phyloP scores from a whole-genome alignment of 2,888 invertebrate genomes.

The Rotaria socialis region DNA sequence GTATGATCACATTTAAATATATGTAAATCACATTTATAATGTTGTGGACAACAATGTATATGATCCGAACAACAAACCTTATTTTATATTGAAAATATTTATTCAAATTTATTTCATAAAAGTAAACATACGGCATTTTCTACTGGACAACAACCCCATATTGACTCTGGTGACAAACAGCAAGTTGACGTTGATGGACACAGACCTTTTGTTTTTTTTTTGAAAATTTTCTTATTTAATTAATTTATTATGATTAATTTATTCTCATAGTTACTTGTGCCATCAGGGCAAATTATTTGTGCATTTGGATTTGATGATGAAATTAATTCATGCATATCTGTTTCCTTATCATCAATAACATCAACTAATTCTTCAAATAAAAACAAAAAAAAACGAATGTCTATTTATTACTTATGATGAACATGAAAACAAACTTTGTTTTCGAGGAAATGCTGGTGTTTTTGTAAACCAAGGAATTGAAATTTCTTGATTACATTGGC shows the following conservation, averaged over 20 bases:
- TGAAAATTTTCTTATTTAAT: no score
- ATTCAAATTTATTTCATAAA: not conserved
- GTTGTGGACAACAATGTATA: constrained; percentile 6
- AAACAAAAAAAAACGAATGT: not conserved
- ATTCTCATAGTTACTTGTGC: not conserved
- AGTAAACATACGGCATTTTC: constrained; percentile 6
- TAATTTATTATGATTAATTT: not conserved
- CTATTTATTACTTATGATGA: not conserved
- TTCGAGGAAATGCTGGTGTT: not conserved
- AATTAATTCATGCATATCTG: not conserved
- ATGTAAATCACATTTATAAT: constrained; percentile 34
- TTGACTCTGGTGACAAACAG: not conserved
- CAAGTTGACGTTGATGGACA: constrained; percentile 36
- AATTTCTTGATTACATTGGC: not conserved
- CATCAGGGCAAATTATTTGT: constrained; percentile 25
- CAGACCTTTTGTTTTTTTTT: not conserved
- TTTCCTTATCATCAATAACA: not conserved
- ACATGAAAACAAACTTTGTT: not conserved
- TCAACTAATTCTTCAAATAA: not conserved
- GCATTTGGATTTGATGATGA: not conserved
- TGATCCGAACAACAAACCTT: constrained; percentile 28
- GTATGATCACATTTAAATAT: constrained; percentile 1
- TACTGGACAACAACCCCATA: constrained; percentile 20
- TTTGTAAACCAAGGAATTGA: not conserved
- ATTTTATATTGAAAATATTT: not conserved